These are phyloP conservation scores for Heliconius hermathena DNA, from an alignment of 1,140 invertebrate genomes.

Conservation along the genomic window DNA sequence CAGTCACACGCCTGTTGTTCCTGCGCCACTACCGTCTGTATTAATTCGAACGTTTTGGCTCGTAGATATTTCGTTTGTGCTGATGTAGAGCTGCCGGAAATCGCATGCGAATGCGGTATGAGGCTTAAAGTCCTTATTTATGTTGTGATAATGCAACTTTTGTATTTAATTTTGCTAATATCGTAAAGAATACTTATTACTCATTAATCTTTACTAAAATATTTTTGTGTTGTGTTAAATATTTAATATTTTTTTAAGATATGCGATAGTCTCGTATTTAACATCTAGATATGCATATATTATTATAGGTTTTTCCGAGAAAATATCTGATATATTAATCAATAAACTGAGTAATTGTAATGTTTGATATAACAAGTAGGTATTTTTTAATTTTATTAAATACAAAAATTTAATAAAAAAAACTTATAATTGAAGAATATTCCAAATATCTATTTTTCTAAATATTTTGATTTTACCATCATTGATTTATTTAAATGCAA, in stretches of 20 bases:
- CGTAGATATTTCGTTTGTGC: slow-evolving; percentile 56
- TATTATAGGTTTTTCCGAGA: too few species aligned
- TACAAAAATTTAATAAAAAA: too few species aligned
- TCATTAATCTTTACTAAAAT: background rate
- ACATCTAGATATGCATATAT: too few species aligned
- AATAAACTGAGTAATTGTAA: too few species aligned
- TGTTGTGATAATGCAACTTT: slow-evolving; percentile 21
- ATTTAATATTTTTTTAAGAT: background rate
- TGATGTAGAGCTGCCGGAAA: slow-evolving; percentile 32
- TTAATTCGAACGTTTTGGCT: slow-evolving; percentile 32
- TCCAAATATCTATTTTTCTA: too few species aligned
- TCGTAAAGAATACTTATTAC: background rate
- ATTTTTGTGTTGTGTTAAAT: background rate
- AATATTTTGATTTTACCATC: background rate
- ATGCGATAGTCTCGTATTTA: background rate
- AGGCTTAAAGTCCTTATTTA: slow-evolving; percentile 18
- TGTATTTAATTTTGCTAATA: background rate
- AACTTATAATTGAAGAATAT: too few species aligned
- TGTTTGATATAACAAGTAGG: too few species aligned
- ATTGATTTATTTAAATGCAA: background rate
- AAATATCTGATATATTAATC: too few species aligned
- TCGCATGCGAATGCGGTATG: slow-evolving; percentile 32
- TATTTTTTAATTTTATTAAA: too few species aligned
- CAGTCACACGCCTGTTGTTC: too few species aligned
- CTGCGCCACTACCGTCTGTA: background rate